Percentiles rank a stretch among this genome's conserved stretches.
phyloP scores from a whole-genome alignment of 2,797 vertebrate genomes.

The Parotocinclus haroldoi region DNA sequence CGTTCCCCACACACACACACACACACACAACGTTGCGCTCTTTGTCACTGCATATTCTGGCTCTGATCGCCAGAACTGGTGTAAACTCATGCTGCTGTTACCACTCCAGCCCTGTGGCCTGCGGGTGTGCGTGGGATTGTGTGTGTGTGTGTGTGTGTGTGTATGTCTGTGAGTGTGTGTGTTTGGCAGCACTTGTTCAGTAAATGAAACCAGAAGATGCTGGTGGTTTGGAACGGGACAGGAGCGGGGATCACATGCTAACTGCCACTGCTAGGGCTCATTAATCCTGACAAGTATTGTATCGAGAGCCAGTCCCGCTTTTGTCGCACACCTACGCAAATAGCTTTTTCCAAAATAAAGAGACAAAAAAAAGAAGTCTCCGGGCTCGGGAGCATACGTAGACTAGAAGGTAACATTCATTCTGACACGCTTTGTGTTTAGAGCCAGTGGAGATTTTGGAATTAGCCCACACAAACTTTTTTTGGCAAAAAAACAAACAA shows the following conservation, averaged over 20 bases:
- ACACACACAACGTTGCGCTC: slow-evolving; percentile 53
- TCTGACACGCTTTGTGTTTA: slow-evolving; percentile 7
- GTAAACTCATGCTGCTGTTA: slow-evolving; percentile 66
- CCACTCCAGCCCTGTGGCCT: slow-evolving; percentile 69
- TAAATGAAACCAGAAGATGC: slow-evolving; percentile 77
- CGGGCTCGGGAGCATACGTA: slow-evolving; percentile 59
- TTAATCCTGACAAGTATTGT: slow-evolving; percentile 71
- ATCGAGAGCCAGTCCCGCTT: slow-evolving; percentile 62
- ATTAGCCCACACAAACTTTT: not conserved
- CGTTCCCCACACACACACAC: slow-evolving; percentile 40
- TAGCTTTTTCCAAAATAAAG: slow-evolving; percentile 65
- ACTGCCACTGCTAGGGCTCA: slow-evolving; percentile 65
- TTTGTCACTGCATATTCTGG: slow-evolving; percentile 63
- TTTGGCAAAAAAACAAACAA: not conserved
- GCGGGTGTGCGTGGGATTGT: slow-evolving; percentile 25
- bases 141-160: slow-evolving; percentile 30
- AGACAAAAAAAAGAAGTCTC: slow-evolving; percentile 41
- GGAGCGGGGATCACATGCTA: slow-evolving; percentile 68
- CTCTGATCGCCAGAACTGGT: slow-evolving; percentile 52
- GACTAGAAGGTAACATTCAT: not conserved
- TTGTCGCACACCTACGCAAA: slow-evolving; percentile 67
- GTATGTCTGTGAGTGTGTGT: slow-evolving; percentile 26
- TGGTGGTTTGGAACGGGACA: slow-evolving; percentile 67
- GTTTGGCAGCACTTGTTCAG: slow-evolving; percentile 68
- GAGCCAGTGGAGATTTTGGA: not conserved